Base-by-base conservation (phyloP, 2,888 invertebrate species). In the Camponotus fellah region DNA sequence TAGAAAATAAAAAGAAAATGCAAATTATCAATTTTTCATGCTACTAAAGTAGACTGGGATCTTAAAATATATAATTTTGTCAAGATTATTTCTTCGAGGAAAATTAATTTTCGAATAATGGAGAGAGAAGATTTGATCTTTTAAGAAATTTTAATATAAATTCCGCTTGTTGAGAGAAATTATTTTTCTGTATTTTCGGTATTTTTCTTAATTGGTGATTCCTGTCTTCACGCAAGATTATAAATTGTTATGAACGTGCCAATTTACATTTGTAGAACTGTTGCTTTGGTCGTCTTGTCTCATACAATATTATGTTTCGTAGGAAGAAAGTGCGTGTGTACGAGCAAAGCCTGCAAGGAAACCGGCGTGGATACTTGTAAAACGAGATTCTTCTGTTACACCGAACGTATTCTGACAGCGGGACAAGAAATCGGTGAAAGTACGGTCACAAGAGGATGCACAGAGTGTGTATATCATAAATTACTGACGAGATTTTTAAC, bases 271-370 rank as follows among this genome's bases (percentile, higher is more conserved):
- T 56, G 9, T 46, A 56, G 2, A 53, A 3, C 10, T 17, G 37
- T 21, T 5, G 26, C 37, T n/a, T 43, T 60, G 32, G 49, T 5
- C 8, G n/a, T n/a, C 56, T n/a, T 14, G 12, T 40, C 46, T 40
- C 46, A 17, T 62, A 49, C 43, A 43, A 84, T 56, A 21, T 49
- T 37, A 21, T 60, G 10, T 46, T 69, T 34, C 79, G 49, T 66
- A 93, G 93, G 90, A 46, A 90, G 92, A 49, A 93, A 91, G 87
- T 93, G 93, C 85, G 90, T 90, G 69, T 93, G 93, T 86, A 93
- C 93, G 84, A 93, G 92, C 84, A 93, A 92, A 62, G 90, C 90
- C 5, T 93, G 93, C 86, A 91, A 89, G 66, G 92, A 93, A 69
- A 90, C 89, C 53, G 91, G 92, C 17, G 88, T 88, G 68, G 91